phyloP scores from a whole-genome alignment of 2,888 invertebrate species.

The Automeris io region DNA sequence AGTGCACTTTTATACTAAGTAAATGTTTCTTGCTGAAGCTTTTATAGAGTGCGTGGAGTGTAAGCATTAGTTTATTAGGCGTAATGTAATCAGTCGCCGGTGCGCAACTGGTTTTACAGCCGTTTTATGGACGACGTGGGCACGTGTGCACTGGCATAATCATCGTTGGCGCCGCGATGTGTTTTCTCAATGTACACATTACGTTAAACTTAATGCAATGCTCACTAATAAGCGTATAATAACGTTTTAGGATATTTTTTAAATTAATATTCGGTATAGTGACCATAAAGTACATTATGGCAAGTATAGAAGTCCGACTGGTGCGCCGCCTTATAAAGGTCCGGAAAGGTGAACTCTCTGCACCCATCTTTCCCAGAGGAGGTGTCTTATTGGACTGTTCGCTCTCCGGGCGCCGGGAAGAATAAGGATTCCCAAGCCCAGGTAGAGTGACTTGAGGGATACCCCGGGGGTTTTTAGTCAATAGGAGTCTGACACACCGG shows the following conservation, averaged over 20 bases:
- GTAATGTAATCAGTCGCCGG: slow-evolving; percentile 24
- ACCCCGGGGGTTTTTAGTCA: too few species aligned
- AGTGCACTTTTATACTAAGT: slow-evolving; percentile 7
- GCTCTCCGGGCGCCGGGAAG: too few species aligned
- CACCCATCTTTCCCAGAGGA: too few species aligned
- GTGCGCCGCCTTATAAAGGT: too few species aligned
- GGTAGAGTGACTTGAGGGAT: too few species aligned
- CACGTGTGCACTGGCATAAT: slow-evolving; percentile 30
- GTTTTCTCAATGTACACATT: slow-evolving; percentile 6
- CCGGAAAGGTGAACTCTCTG: too few species aligned
- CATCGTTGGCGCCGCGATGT: slow-evolving; percentile 26
- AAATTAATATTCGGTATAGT: too few species aligned
- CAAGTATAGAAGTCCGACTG: too few species aligned
- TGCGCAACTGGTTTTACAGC: slow-evolving; percentile 26
- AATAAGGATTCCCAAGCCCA: too few species aligned
- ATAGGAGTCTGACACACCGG: too few species aligned
- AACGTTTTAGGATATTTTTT: not conserved
- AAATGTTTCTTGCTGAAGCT: slow-evolving; percentile 17
- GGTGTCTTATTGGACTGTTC: too few species aligned
- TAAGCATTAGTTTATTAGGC: slow-evolving; percentile 19
- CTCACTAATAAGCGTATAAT: not conserved
- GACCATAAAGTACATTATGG: too few species aligned
- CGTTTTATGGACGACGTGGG: slow-evolving; percentile 28
- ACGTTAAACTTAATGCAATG: slow-evolving; percentile 1
- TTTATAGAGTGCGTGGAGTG: slow-evolving; percentile 20